These are phyloP conservation scores for Synanthedon formicaeformis DNA, from an alignment of 2,888 invertebrate genomes.

Conservation along the genomic window DNA sequence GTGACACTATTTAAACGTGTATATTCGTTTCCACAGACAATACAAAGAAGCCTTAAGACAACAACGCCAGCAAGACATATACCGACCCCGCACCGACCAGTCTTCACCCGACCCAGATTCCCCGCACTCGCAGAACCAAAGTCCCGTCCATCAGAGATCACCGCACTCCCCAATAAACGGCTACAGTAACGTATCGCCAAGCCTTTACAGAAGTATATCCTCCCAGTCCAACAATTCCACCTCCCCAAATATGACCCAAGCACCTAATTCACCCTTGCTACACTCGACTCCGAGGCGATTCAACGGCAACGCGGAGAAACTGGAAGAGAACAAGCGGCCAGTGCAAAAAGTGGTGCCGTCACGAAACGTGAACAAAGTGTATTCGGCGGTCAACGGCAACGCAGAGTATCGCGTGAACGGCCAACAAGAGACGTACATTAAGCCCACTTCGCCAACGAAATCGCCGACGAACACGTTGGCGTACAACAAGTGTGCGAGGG, in stretches of 20 bases:
- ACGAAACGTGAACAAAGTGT: slow-evolving; percentile 71
- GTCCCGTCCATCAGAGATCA: slow-evolving; percentile 43
- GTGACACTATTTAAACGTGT: no score
- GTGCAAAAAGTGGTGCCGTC: slow-evolving; percentile 85
- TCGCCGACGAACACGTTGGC: slow-evolving; percentile 71
- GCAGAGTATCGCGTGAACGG: slow-evolving; percentile 46
- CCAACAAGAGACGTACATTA: slow-evolving; percentile 65
- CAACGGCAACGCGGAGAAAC: slow-evolving; percentile 47
- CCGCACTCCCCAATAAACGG: slow-evolving; percentile 65
- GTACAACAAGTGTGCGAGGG: slow-evolving; percentile 55
- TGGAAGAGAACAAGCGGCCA: slow-evolving; percentile 73
- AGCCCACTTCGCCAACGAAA: slow-evolving; percentile 76
- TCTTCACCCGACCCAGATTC: slow-evolving; percentile 68
- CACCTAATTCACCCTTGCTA: slow-evolving; percentile 57
- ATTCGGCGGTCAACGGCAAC: slow-evolving; percentile 63
- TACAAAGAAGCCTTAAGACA: slow-evolving; percentile 91
- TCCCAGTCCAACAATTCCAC: slow-evolving; percentile 34
- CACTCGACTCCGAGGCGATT: slow-evolving; percentile 64
- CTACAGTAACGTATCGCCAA: slow-evolving; percentile 70
- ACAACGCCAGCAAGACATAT: slow-evolving; percentile 85
- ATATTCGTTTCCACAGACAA: slow-evolving; percentile 70
- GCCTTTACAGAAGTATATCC: slow-evolving; percentile 42
- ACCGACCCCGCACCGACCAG: slow-evolving; percentile 75
- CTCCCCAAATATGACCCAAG: slow-evolving; percentile 42
- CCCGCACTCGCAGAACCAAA: slow-evolving; percentile 65